Percentiles rank a stretch among this genome's conserved stretches.
Evolutionary conservation across 2,888 invertebrate genomes (phyloP).

Genomic region (Drosophila macrospina): DNA sequence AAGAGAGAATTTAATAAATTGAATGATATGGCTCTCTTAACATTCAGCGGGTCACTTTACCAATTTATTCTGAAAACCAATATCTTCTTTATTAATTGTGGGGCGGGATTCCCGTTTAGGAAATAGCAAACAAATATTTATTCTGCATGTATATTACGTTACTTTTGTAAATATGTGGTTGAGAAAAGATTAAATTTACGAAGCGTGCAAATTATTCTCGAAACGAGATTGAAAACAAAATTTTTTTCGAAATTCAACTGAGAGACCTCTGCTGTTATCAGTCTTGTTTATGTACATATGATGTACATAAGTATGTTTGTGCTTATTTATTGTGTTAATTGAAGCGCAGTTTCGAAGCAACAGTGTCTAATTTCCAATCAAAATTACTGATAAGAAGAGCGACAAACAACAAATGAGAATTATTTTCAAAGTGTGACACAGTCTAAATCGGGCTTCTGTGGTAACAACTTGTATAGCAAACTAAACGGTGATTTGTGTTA

Average conservation of each 20-base stretch:
- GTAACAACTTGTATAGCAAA: slow-evolving; percentile 25
- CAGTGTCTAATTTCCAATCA: slow-evolving; percentile 24
- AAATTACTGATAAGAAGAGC: slow-evolving; percentile 47
- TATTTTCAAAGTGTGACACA: slow-evolving; percentile 24
- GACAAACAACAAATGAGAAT: slow-evolving; percentile 2
- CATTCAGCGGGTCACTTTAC: neutral
- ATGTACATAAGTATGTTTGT: no score
- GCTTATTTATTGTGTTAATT: slow-evolving; percentile 4
- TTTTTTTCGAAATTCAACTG: slow-evolving; percentile 16
- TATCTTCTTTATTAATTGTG: no score
- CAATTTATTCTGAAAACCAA: no score
- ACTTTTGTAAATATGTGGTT: no score
- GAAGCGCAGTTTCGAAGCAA: slow-evolving; percentile 7
- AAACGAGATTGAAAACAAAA: slow-evolving; percentile 13
- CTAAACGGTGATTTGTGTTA: slow-evolving; percentile 6
- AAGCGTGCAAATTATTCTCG: neutral
- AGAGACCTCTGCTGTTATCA: slow-evolving; percentile 6
- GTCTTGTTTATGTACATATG: neutral
- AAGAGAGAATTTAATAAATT: neutral
- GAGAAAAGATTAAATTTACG: neutral
- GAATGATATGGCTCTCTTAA: neutral
- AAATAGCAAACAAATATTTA: no score
- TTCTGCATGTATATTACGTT: no score
- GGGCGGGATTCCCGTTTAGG: no score
- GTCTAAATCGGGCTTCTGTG: slow-evolving; percentile 40